These are phyloP conservation scores for Aspidoscelis tigris DNA, from an alignment of 2,113 vertebrate genomes.

Conservation along the genomic window DNA sequence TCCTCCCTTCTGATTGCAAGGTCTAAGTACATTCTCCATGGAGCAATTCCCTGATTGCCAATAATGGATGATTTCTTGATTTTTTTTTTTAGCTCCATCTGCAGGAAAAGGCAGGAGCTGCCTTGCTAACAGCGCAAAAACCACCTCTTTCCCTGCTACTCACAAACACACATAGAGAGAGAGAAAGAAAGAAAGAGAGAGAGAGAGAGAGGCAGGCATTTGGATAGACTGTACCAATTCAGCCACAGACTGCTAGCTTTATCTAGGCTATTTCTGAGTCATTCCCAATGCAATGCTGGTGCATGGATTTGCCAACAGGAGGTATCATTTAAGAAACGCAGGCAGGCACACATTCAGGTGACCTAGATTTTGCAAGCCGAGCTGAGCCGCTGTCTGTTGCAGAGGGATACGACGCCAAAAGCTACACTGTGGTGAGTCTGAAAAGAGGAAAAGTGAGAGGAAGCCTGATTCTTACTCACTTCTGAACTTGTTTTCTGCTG, in stretches of 20 bases:
- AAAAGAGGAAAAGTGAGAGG: neutral
- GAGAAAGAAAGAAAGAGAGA: no score
- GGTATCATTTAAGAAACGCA: neutral
- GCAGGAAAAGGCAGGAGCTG: slow-evolving; percentile 7
- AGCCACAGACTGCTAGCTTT: neutral
- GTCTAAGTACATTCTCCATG: neutral
- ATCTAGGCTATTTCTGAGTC: slow-evolving; percentile 31
- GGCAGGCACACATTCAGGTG: slow-evolving; percentile 11
- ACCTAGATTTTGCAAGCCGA: slow-evolving; percentile 34
- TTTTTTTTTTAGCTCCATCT: neutral
- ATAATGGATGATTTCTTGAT: neutral
- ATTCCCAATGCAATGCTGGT: neutral
- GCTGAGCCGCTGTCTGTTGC: slow-evolving; percentile 25
- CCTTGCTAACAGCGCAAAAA: neutral
- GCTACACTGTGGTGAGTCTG: slow-evolving; percentile 31
- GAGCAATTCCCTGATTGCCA: neutral
- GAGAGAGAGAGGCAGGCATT: neutral
- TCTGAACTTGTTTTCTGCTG: neutral
- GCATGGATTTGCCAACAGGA: neutral
- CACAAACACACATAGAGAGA: neutral
- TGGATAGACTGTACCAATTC: neutral
- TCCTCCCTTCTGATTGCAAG: neutral
- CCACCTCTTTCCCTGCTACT: neutral
- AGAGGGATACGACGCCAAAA: slow-evolving; percentile 30
- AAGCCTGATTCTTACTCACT: neutral